A percentile compares a stretch with the other conserved stretches of the same genome.
Evolutionary conservation across 2,797 vertebrate genomes (phyloP).

Genomic region (Bryconaethiops microstoma): DNA sequence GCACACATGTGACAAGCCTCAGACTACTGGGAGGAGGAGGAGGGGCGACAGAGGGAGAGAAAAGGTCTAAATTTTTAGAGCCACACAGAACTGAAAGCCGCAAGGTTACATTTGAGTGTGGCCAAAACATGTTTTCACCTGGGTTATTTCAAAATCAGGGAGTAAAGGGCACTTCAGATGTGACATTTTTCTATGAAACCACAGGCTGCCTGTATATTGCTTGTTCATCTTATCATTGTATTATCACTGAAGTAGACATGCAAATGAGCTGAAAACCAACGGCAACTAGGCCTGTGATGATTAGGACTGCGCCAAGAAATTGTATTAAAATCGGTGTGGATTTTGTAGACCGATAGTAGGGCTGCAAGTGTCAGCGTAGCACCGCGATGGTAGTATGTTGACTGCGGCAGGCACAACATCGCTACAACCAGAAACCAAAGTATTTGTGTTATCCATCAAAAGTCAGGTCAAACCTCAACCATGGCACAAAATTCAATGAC

Average conservation of each 20-base stretch:
- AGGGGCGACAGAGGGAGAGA: not conserved
- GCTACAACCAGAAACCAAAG: no score
- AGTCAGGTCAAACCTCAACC: not conserved
- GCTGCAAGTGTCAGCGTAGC: no score
- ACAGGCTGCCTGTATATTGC: not conserved
- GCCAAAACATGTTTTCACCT: not conserved
- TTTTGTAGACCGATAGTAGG: no score
- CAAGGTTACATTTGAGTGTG: not conserved
- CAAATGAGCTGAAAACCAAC: no score
- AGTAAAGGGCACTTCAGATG: not conserved
- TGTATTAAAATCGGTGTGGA: no score
- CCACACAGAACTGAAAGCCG: not conserved
- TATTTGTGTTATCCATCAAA: no score
- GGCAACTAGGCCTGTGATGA: no score
- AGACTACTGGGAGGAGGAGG: not conserved
- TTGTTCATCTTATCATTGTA: no score
- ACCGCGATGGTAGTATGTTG: no score
- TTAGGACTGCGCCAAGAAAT: no score
- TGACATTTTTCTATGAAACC: not conserved
- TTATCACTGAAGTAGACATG: no score
- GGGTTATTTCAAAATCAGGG: not conserved
- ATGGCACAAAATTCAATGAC: not conserved
- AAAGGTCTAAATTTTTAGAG: conserved; percentile 21
- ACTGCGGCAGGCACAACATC: no score
- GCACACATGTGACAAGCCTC: conserved; percentile 28